Evolutionary conservation across 1,140 invertebrate genomes (phyloP).

Genomic region (Formica exsecta): DNA sequence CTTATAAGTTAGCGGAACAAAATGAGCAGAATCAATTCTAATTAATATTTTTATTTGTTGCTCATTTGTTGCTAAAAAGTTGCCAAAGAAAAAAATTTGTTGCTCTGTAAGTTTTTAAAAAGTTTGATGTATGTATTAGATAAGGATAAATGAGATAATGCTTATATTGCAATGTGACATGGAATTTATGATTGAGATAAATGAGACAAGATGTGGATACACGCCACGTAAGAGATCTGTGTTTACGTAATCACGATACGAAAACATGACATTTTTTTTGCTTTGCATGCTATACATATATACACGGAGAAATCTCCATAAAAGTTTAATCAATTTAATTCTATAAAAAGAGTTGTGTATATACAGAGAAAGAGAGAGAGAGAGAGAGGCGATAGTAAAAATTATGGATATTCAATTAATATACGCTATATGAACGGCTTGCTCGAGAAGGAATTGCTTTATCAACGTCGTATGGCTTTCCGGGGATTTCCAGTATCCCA

Average conservation of each 20-base stretch:
- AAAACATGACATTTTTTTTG: neutral
- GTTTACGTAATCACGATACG: neutral
- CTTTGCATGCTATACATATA: neutral
- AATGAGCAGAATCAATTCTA: no score
- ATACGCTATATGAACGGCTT: neutral
- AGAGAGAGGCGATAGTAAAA: neutral
- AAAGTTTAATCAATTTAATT: constrained; percentile 40
- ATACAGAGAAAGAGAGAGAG: no score
- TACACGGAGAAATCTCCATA: neutral
- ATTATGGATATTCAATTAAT: constrained; percentile 22
- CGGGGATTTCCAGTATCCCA: neutral
- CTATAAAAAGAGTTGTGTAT: neutral
- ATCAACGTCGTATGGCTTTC: neutral
- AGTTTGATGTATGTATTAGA: constrained; percentile 31
- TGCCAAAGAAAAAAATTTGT: no score
- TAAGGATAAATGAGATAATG: constrained; percentile 24
- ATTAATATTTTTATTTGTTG: no score
- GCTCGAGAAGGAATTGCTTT: constrained; percentile 1
- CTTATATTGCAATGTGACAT: constrained; percentile 2
- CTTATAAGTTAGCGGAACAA: no score
- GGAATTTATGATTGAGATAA: constrained; percentile 39
- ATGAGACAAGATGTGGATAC: neutral
- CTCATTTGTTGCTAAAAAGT: no score
- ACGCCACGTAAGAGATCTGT: neutral
- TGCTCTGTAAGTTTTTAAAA: no score